These are phyloP conservation scores for Lysiphlebus fabarum DNA, from an alignment of 1,140 invertebrate species.

Conservation along the genomic window DNA sequence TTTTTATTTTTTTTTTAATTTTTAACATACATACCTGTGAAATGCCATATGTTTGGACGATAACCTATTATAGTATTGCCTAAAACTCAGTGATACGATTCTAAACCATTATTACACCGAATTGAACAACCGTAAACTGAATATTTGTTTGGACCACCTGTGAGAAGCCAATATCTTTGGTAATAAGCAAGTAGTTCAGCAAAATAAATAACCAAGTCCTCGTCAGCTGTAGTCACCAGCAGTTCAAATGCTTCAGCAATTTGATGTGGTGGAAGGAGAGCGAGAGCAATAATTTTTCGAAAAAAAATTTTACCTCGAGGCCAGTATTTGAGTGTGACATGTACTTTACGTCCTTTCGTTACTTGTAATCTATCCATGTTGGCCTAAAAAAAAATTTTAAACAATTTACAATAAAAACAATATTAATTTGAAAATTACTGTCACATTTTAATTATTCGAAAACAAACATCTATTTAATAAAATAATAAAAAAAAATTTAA, in stretches of 20 bases:
- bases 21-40: background rate
- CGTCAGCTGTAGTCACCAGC: background rate
- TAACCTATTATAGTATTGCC: background rate
- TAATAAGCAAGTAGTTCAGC: background rate
- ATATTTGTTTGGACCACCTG: background rate
- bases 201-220: background rate
- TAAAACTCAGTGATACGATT: background rate
- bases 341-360: background rate
- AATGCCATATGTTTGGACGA: constrained; percentile 6
- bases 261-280: background rate
- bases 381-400: background rate
- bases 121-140: background rate
- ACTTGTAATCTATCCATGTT: background rate
- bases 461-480: background rate
- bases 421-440: background rate
- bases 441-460: background rate
- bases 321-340: background rate
- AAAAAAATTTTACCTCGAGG: background rate
- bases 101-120: background rate
- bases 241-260: background rate
- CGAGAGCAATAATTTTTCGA: background rate
- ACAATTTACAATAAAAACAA: background rate
- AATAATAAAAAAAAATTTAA: no score
- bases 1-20: no score
- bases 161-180: background rate